phyloP scores from a whole-genome alignment of 1,140 invertebrate genomes.

The Linepithema humile region DNA sequence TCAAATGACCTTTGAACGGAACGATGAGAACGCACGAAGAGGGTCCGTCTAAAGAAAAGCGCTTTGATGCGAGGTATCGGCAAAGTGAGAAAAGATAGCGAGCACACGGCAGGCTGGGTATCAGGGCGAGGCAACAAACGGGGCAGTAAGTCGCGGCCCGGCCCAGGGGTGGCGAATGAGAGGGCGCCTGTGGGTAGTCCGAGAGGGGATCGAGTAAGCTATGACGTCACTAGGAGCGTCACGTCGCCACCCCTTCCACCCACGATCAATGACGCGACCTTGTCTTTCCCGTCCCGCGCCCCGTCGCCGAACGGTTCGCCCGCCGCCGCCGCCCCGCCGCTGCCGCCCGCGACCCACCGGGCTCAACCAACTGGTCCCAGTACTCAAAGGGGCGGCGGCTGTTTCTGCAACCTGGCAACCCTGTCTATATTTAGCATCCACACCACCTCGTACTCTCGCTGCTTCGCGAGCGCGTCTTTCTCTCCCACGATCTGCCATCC shows the following conservation, averaged over 20 bases:
- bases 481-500: conserved; percentile 35
- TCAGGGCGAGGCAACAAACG: conserved; percentile 71
- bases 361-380: conserved; percentile 75
- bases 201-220: conserved; percentile 72
- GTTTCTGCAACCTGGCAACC: conserved; percentile 84
- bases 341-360: conserved; percentile 48
- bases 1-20: neutral
- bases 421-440: conserved; percentile 84
- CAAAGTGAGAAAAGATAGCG: conserved; percentile 8
- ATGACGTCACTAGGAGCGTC: conserved; percentile 84
- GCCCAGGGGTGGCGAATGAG: conserved; percentile 60
- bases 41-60: neutral
- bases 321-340: conserved; percentile 9
- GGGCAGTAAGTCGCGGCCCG: conserved; percentile 54
- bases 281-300: conserved; percentile 70
- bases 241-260: conserved; percentile 73
- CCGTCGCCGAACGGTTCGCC: conserved; percentile 28
- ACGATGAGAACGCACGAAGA: neutral
- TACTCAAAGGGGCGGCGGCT: conserved; percentile 83
- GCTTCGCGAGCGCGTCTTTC: conserved; percentile 25
- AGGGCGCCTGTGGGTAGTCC: conserved; percentile 73
- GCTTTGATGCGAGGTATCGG: conserved; percentile 27
- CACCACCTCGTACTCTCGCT: conserved; percentile 66
- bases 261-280: conserved; percentile 84
- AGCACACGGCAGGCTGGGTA: conserved; percentile 36